Base-by-base conservation (phyloP, 2,797 vertebrate genomes). In the Triplophysa bombifrons region DNA sequence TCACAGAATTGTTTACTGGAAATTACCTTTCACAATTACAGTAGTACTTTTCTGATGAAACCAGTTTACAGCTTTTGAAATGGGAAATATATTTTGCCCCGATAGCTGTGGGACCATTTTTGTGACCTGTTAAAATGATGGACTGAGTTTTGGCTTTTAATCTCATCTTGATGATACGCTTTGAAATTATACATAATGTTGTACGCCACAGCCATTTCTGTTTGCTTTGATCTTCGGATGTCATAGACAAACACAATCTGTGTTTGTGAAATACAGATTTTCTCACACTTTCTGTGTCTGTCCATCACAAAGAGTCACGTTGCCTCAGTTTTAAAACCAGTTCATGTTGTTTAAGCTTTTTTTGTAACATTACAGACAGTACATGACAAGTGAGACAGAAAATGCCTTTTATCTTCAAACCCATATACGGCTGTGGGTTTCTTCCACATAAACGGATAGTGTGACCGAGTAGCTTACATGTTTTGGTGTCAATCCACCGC, bases 311-410 rank as follows among this genome's bases (percentile, higher is more conserved):
- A 63, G 22, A 17, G 41, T 48, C n/a, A 56, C 25, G 41, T 9
- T 17, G 46, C 38, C 44, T 64, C 27, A 0, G 5, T 27, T 55
- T 78, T 60, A 67, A 77, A 80, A 63, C 3, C 12, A 50, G 61
- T 63, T 72, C 58, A 58, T 48, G 41, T 83, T 65, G 74, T 78
- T 72, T 65, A 74, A 74, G 56, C 73, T 51, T 38, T 58, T 48
- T 38, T 58, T 48, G 73, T 50, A 17, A 67, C 22, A 60, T 81
- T n/a, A 27, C 25, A 1, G 25, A 41, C 9, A 19, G 30, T 44
- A 41, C 17, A 53, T 65, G 63, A 56, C 14, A 75, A 11, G 61
- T 46, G 50, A 22, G 56, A 72, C 77, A 48, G 34, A 19, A 19
- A 30, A 64, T 20, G 6, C 13, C 51, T 73, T 66, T 72, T 51